Evolutionary conservation across 1,140 invertebrate species (phyloP).

Genomic region (Lasioglossum baleicum): DNA sequence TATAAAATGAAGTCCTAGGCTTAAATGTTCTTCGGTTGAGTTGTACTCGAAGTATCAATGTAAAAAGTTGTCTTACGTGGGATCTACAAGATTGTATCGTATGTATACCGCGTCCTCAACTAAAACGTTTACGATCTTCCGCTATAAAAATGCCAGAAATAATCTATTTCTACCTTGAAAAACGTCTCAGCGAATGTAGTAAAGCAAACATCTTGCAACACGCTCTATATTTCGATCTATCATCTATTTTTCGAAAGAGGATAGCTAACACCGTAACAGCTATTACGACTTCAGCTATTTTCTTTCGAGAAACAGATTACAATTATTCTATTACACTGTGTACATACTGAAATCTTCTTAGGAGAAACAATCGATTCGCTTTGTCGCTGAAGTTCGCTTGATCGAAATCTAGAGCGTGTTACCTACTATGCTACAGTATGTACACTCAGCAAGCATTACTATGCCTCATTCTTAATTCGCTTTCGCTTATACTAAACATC

Average conservation of each 20-base stretch:
- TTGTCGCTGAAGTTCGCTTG: slow-evolving; percentile 1
- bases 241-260: too few relatives aligned
- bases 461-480: slow-evolving; percentile 55
- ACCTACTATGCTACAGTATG: slow-evolving; percentile 74
- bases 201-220: slow-evolving; percentile 34
- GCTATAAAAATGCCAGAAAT: slow-evolving; percentile 32
- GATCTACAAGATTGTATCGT: slow-evolving; percentile 39
- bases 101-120: slow-evolving; percentile 26
- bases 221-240: slow-evolving; percentile 42
- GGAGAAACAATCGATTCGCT: background rate
- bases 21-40: slow-evolving; percentile 44
- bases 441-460: slow-evolving; percentile 72
- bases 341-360: slow-evolving; percentile 35
- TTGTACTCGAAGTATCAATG: slow-evolving; percentile 47
- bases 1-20: slow-evolving; percentile 48
- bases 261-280: too few relatives aligned
- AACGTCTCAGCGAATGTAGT: slow-evolving; percentile 20
- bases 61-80: slow-evolving; percentile 39
- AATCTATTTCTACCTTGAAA: slow-evolving; percentile 10
- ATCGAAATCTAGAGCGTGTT: slow-evolving; percentile 55
- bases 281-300: too few relatives aligned
- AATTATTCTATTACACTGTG: slow-evolving; percentile 25
- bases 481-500: slow-evolving; percentile 35
- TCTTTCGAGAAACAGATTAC: too few relatives aligned
- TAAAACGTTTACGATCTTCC: slow-evolving; percentile 24